These are phyloP conservation scores for Salvelinus namaycush DNA, from an alignment of 2,113 vertebrate genomes.

Conservation along the genomic window DNA sequence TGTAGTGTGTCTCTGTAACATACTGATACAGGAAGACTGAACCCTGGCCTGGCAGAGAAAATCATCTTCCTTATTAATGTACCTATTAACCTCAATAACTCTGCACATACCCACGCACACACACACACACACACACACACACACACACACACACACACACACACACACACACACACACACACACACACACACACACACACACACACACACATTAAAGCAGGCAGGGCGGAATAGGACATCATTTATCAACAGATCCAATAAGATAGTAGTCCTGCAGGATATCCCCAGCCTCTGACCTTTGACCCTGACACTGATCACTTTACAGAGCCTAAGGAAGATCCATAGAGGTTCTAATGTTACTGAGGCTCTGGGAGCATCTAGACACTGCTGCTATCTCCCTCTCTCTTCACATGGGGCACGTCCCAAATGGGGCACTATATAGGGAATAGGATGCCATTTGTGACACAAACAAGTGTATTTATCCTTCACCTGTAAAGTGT, in stretches of 20 bases:
- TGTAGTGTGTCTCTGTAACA: slow-evolving; percentile 6
- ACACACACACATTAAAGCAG: slow-evolving; percentile 8
- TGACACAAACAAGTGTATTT: no score
- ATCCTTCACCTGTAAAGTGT: no score
- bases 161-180: neutral
- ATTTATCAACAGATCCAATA: neutral
- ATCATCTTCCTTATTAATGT: slow-evolving; percentile 71
- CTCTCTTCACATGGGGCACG: no score
- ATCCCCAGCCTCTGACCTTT: no score
- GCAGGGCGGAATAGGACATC: neutral
- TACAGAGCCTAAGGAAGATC: no score
- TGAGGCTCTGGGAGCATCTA: no score
- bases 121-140: slow-evolving; percentile 8
- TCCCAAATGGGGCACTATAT: no score
- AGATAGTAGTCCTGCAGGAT: neutral
- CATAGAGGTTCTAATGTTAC: no score
- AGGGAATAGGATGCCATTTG: no score
- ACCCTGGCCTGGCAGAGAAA: slow-evolving; percentile 26
- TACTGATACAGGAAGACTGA: slow-evolving; percentile 37
- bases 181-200: slow-evolving; percentile 8
- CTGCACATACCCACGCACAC: neutral
- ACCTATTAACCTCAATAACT: slow-evolving; percentile 70
- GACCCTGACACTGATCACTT: no score
- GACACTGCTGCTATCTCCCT: no score
- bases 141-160: slow-evolving; percentile 12